These are phyloP conservation scores for Deilephila elpenor DNA, from an alignment of 2,888 invertebrate genomes.

Conservation along the genomic window DNA sequence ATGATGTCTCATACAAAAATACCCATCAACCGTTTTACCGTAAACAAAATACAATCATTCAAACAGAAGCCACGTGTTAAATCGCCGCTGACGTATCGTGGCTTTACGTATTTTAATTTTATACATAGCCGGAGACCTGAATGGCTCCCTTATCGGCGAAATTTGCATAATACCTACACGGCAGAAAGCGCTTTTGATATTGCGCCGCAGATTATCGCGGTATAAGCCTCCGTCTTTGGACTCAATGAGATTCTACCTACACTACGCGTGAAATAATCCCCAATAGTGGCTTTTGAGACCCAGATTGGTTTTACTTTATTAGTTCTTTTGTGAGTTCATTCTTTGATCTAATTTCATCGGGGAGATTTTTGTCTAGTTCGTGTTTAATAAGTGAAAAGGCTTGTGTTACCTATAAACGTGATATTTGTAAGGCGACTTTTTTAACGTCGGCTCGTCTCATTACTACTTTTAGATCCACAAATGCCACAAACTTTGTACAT, in stretches of 20 bases:
- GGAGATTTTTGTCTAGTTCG: not conserved
- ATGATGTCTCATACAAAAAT: too few relatives aligned
- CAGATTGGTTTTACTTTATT: not conserved
- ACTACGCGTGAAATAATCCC: slow-evolving; percentile 27
- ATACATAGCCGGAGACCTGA: slow-evolving; percentile 53
- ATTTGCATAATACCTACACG: slow-evolving; percentile 75
- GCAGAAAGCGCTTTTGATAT: slow-evolving; percentile 65
- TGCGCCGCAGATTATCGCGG: slow-evolving; percentile 68
- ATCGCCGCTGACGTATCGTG: not conserved
- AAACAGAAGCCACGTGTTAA: slow-evolving; percentile 15
- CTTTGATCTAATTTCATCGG: not conserved
- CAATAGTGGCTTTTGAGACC: slow-evolving; percentile 15
- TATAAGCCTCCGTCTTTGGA: slow-evolving; percentile 63
- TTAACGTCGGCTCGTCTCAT: too few relatives aligned
- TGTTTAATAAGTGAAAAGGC: not conserved
- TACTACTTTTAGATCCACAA: too few relatives aligned
- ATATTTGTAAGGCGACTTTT: too few relatives aligned
- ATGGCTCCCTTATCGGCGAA: slow-evolving; percentile 63
- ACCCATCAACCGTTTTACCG: not conserved
- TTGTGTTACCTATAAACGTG: too few relatives aligned
- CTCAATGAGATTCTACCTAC: slow-evolving; percentile 57
- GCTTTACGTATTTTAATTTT: slow-evolving; percentile 62
- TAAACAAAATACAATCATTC: not conserved
- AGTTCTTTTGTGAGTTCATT: not conserved
- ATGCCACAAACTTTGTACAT: too few relatives aligned